Evolutionary conservation across 2,113 vertebrate species (phyloP), one percentile per base, ranked within the genome.

Genomic region (Indicator maculatus): DNA sequence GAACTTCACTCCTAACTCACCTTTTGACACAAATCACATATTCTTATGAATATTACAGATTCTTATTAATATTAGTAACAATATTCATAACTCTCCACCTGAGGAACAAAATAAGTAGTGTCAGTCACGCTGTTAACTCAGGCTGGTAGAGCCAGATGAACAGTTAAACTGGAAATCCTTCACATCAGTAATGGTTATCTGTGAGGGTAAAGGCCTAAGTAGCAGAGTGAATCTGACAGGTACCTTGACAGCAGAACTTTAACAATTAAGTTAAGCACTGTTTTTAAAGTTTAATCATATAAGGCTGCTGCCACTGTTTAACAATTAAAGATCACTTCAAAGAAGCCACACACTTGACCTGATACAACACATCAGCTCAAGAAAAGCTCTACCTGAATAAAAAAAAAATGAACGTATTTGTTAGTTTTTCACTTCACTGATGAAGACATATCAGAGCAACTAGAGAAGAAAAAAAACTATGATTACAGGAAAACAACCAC

Each of bases 361-460:
- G 0, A 5, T 12, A 20, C 5, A 79, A 18, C 16, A 64, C 0
- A 0, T 8, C 3, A 74, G 15, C 15, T 28, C 36, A 67, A 12
- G 4, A 11, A 66, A 89, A 59, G 63, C 6, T 4, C 5, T 16
- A 56, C 31, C 1, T 15, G 10, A 84, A 69, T 52, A 8, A 20
- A 53, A 12, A 80, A 44, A 44, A 41, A 41, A 2, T 7, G 2
- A 77, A 64, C 5, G 39, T 4, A 36, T 16, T 41, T 52, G 4
- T 15, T 41, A 56, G 4, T 53, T 75, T 79, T 44, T 33, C 11
- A 21, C 30, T 31, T 64, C 39, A 79, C 2, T 7, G 15, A 88
- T 52, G 14, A 93, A 93, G 56, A 10, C 8, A 0, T 8, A 78
- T 27, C 36, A 72, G 14, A 77, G 23, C 28, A 16, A 69, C 6